These are phyloP conservation scores for Arion vulgaris DNA, from an alignment of 1,140 invertebrate species.

Conservation along the genomic window DNA sequence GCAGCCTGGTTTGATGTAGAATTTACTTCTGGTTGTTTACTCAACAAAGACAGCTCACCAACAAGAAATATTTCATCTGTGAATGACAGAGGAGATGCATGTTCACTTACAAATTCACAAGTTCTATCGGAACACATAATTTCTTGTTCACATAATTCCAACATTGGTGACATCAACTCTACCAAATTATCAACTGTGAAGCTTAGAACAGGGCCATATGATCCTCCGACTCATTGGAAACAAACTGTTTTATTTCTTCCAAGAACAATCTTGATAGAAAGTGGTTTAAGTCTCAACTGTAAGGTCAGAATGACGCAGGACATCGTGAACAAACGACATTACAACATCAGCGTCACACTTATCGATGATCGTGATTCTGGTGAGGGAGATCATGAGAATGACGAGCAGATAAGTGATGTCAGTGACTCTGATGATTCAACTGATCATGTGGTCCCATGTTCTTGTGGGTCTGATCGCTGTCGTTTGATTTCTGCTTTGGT, in stretches of 20 bases:
- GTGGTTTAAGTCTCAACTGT: slow-evolving; percentile 48
- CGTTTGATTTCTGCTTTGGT: slow-evolving; percentile 56
- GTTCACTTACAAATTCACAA: slow-evolving; percentile 6
- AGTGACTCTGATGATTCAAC: slow-evolving; percentile 10
- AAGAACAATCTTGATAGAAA: slow-evolving; percentile 45
- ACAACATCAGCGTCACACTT: slow-evolving; percentile 62
- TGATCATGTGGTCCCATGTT: slow-evolving; percentile 60
- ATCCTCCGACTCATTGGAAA: slow-evolving; percentile 96
- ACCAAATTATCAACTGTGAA: neutral
- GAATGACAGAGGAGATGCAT: neutral
- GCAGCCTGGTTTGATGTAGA: slow-evolving; percentile 68
- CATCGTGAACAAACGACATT: slow-evolving; percentile 57
- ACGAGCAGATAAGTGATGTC: slow-evolving; percentile 8
- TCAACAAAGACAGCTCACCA: neutral
- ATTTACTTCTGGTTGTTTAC: slow-evolving; percentile 39
- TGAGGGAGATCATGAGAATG: slow-evolving; percentile 26
- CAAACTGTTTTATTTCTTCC: slow-evolving; percentile 98
- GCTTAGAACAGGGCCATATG: slow-evolving; percentile 54
- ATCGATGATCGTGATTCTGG: slow-evolving; percentile 34
- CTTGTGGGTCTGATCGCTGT: slow-evolving; percentile 59
- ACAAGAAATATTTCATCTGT: neutral
- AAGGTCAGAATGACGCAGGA: slow-evolving; percentile 54
- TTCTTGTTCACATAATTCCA: neutral
- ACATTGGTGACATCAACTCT: neutral
- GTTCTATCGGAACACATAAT: neutral